phyloP scores from a whole-genome alignment of 2,113 vertebrate species.

The Anhinga rufa region DNA sequence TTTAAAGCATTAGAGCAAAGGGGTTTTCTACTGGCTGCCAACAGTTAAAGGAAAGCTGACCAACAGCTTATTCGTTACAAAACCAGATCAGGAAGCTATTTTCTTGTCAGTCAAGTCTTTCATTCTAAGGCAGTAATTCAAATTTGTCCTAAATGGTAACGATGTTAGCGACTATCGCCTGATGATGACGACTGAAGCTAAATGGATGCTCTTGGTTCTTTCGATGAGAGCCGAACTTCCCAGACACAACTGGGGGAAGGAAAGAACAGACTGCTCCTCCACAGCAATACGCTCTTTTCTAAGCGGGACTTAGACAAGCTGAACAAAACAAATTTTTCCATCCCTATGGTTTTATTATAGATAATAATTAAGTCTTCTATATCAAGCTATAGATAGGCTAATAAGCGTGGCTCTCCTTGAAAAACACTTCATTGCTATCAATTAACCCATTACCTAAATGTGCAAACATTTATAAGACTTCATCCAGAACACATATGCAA shows the following conservation, averaged over 20 bases:
- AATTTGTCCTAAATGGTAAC: background rate
- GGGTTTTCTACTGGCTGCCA: background rate
- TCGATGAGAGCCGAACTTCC: background rate
- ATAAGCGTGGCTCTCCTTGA: background rate
- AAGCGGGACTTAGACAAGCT: background rate
- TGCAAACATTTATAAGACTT: background rate
- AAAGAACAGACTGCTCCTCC: background rate
- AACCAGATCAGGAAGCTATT: background rate
- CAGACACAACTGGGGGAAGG: background rate
- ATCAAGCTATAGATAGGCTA: background rate
- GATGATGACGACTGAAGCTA: background rate
- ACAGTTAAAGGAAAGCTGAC: background rate
- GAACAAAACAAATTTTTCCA: background rate
- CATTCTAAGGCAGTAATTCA: background rate
- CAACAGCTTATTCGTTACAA: background rate
- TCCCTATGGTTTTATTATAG: background rate
- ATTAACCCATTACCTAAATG: background rate
- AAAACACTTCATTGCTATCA: background rate
- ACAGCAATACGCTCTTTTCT: fast-evolving
- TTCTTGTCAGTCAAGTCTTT: background rate
- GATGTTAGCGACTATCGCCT: fast-evolving
- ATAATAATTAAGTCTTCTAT: background rate
- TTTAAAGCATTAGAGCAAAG: background rate
- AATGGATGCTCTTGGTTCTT: background rate
- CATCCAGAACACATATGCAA: background rate